Evolutionary conservation across 2,888 invertebrate genomes (phyloP).

Genomic region (Miltochrista miniata): DNA sequence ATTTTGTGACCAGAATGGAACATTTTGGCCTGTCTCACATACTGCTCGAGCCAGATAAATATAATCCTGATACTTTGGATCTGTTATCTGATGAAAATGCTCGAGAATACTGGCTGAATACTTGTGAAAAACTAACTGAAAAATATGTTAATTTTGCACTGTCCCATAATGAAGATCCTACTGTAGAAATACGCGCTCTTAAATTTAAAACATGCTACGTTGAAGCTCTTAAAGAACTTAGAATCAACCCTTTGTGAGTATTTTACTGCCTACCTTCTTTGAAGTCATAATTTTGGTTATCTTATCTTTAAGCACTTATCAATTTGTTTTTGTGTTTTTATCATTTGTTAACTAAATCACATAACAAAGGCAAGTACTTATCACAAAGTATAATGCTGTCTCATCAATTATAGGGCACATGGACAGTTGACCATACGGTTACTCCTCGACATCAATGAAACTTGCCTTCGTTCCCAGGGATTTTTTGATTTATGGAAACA

Average conservation of each 20-base stretch:
- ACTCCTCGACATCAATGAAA: conserved; percentile 95
- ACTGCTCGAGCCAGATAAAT: conserved; percentile 89
- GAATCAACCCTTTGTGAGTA: conserved; percentile 91
- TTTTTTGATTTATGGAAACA: conserved; percentile 94
- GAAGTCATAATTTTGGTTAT: not conserved
- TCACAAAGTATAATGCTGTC: conserved; percentile 3
- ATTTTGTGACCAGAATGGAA: conserved; percentile 60
- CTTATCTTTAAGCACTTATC: too few species aligned
- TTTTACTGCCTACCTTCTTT: not conserved
- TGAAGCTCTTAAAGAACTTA: conserved; percentile 89
- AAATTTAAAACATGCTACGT: conserved; percentile 93
- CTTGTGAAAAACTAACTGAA: conserved; percentile 93
- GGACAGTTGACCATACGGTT: conserved; percentile 95
- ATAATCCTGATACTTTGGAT: conserved; percentile 96
- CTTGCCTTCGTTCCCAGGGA: conserved; percentile 94
- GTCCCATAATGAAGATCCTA: conserved; percentile 88
- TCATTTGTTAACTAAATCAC: not conserved
- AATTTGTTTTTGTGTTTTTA: too few species aligned
- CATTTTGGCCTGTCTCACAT: conserved; percentile 81
- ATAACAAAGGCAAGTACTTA: not conserved
- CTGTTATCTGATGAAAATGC: conserved; percentile 93
- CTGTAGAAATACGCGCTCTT: conserved; percentile 90
- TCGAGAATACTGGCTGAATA: conserved; percentile 95
- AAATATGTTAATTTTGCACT: conserved; percentile 94
- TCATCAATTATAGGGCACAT: conserved; percentile 81